These are phyloP conservation scores for Coenonympha arcania DNA, from an alignment of 2,888 invertebrate species.

Conservation along the genomic window DNA sequence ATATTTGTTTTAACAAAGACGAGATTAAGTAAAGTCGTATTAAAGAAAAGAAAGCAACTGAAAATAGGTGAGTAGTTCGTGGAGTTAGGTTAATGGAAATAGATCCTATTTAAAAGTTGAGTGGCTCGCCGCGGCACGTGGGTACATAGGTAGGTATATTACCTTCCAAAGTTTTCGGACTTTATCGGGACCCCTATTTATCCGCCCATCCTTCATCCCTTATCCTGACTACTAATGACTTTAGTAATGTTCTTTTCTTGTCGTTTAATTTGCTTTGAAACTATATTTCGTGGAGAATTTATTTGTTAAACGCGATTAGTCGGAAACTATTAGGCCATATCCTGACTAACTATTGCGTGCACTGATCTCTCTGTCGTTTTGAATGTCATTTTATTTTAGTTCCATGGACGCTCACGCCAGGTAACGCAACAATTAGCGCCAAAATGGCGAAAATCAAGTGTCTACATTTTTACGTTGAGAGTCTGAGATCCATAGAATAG, in stretches of 20 bases:
- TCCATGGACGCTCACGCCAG: too few species aligned
- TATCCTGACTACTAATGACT: constrained; percentile 8
- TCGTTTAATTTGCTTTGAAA: background rate
- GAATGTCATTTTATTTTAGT: too few species aligned
- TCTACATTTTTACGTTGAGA: too few species aligned
- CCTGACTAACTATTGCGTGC: too few species aligned
- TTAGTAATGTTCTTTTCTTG: background rate
- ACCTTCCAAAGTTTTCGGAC: constrained; percentile 12
- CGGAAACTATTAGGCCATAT: too few species aligned
- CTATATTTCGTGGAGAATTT: too few species aligned
- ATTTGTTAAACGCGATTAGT: too few species aligned
- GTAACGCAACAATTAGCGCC: too few species aligned
- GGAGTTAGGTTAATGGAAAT: constrained; percentile 26
- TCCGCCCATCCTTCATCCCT: constrained; percentile 6
- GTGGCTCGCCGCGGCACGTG: constrained; percentile 23
- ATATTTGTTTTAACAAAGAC: too few species aligned
- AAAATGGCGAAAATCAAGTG: too few species aligned
- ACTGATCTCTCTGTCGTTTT: too few species aligned
- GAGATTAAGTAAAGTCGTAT: constrained; percentile 23
- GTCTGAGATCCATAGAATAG: too few species aligned
- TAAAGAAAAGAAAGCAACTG: constrained; percentile 12
- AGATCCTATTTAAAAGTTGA: constrained; percentile 28
- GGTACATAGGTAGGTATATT: background rate
- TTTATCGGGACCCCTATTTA: constrained; percentile 6
- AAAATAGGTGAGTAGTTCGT: constrained; percentile 25